Evolutionary conservation across 2,888 invertebrate genomes (phyloP), one percentile per base, ranked within the genome.

Genomic region (Phortica magna): DNA sequence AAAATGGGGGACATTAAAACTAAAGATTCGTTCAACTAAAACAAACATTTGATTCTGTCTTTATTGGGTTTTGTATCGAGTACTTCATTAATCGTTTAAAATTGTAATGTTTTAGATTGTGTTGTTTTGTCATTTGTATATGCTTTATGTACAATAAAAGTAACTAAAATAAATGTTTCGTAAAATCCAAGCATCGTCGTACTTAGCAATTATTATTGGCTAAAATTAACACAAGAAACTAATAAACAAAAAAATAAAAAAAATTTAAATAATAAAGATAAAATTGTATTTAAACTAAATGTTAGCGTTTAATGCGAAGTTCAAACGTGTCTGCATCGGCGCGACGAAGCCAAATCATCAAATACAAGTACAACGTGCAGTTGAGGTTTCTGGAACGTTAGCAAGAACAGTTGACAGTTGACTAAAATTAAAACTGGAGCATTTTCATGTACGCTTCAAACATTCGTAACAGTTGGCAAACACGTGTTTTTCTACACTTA

Each of bases 381-480:
- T 12, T 53, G 22, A 57, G 73, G 39, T 2, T 61, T 67, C 64
- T 10, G 59, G 31, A 14, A 73, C 72, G 73, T 53, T 75, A 61
- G 74, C 76, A 75, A 75, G 77, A 81, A 61, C 74, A 71, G 19
- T 17, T 55, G 22, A 14, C 79, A 87, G 85, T 85, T 85, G 85
- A 85, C 85, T 85, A 85, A 86, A 71, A 39, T 65, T 65, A 65
- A 71, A 84, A 88, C 83, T 85, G 84, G 84, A 85, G 82, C 83
- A 82, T 82, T 59, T 71, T 42, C 39, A 22, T 70, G 42, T 17
- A 3, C 59, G 43, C 53, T 85, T 78, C 81, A 79, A 80, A 79
- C 77, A 78, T 76, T 79, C 67, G 78, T 81, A 76, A 80, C 80
- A 81, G 81, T 75, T 80, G 82, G 82, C 77, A 77, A n/a, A n/a